Base-by-base conservation (phyloP, 2,113 vertebrate genomes). In the Megatriorchis doriae region DNA sequence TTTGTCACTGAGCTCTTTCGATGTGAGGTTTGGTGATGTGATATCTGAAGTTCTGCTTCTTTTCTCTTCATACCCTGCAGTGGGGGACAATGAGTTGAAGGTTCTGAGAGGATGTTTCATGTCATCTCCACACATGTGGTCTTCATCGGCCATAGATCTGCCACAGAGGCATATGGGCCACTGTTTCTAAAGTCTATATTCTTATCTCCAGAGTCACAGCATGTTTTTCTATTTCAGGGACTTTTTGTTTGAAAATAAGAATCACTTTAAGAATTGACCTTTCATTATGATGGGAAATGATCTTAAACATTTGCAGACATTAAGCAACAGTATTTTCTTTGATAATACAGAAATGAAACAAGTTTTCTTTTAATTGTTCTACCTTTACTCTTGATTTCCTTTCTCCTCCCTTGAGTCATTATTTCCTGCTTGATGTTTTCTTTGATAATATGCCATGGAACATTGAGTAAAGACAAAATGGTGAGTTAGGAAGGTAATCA, bases 301-400 rank as follows among this genome's bases (percentile, higher is more conserved):
- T 80, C 66, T 83, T 92, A 92, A 95, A 87, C 17, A 17, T 86
- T 94, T 97, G 86, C 70, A 92, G 67, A 43, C 0, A 2, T 88
- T 63, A 85, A 79, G 25, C 55, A 79, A 25, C 16, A 78, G 52
- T 78, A 58, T 93, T 96, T 96, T 94, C 88, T 93, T 91, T 63
- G 77, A 87, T 92, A 95, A 78, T 83, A 29, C 6, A 47, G 72
- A 84, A 84, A 55, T 83, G 10, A 94, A 98, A 36, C 68, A 83
- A 56, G n/a, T 67, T 90, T 90, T 42, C 84, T 93, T 94, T 81
- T 68, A 93, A 90, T 80, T 94, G 36, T 70, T 83, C 26, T 72
- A 83, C 52, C 80, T 96, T 96, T 96, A 77, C 74, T 97, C 66
- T 66, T 34, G 12, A 75, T 94, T 94, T 95, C 11, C 40, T 50